A percentile compares a stretch with the other conserved stretches of the same genome.
These are phyloP conservation scores for Lordiphosa collinella DNA, from an alignment of 1,140 invertebrate species.

Conservation along the genomic window DNA sequence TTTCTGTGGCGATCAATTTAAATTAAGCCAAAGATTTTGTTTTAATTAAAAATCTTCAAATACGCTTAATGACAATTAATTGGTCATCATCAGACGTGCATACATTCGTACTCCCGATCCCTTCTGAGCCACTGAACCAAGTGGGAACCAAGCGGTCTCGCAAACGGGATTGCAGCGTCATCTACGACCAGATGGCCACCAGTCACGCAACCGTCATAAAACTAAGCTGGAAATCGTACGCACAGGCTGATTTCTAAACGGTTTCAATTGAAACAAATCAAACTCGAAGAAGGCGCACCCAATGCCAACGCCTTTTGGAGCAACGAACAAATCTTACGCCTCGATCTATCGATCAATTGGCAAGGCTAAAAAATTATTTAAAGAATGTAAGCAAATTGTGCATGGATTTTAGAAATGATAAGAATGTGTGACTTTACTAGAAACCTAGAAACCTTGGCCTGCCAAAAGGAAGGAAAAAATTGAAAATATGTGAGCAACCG, in stretches of 20 bases:
- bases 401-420: background rate
- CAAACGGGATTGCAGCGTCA: slow-evolving; percentile 20
- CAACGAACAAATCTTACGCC: background rate
- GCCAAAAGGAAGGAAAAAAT: too few species aligned
- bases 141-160: slow-evolving; percentile 18
- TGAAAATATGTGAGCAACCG: too few species aligned
- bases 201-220: slow-evolving; percentile 73
- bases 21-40: slow-evolving; percentile 74
- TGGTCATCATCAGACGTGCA: slow-evolving; percentile 49
- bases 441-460: too few species aligned
- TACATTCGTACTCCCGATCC: slow-evolving; percentile 37
- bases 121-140: background rate
- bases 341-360: slow-evolving; percentile 4
- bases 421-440: too few species aligned
- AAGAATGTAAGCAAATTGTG: background rate
- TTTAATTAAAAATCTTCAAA: slow-evolving; percentile 78
- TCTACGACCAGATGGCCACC: slow-evolving; percentile 46
- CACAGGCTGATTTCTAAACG: slow-evolving; percentile 35
- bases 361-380: background rate
- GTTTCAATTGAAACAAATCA: slow-evolving; percentile 67
- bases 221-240: slow-evolving; percentile 26
- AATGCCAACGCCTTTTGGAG: slow-evolving; percentile 9
- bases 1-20: slow-evolving; percentile 62
- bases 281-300: slow-evolving; percentile 22
- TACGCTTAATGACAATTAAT: slow-evolving; percentile 77